Conservation (phyloP, 2,797 vertebrate species). For the Avahi laniger region DNA sequence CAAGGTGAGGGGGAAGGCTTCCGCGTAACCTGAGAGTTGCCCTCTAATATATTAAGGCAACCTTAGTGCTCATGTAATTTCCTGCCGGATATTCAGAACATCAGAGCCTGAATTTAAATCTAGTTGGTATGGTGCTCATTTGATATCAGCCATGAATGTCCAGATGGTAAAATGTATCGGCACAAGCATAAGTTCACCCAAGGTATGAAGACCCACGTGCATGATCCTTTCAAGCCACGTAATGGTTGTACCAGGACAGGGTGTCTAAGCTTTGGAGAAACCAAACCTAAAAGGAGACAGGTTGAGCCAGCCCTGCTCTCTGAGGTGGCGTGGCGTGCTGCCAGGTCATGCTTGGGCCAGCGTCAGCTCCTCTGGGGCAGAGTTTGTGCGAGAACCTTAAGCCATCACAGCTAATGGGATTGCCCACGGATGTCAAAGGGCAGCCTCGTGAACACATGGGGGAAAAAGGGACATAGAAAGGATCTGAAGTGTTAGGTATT, state of each 20-base stretch:
- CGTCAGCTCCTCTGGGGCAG: conserved; percentile 74
- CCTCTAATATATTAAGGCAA: neutral
- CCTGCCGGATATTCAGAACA: neutral
- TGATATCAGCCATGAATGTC: neutral
- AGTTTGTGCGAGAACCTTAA: conserved; percentile 76
- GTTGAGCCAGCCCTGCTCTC: neutral
- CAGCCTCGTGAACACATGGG: conserved; percentile 77
- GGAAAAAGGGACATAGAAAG: conserved; percentile 70
- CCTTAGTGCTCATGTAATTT: fast-evolving
- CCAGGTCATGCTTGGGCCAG: conserved; percentile 55
- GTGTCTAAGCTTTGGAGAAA: neutral
- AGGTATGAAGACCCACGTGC: conserved; percentile 42
- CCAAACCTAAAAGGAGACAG: conserved; percentile 28
- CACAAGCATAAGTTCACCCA: neutral
- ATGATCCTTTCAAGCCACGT: neutral
- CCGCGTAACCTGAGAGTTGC: fast-evolving
- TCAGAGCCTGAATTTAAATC: neutral
- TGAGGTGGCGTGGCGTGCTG: neutral
- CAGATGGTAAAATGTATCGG: neutral
- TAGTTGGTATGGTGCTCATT: neutral
- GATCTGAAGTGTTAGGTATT: conserved; percentile 72
- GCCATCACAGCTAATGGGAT: conserved; percentile 82
- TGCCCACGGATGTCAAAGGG: conserved; percentile 76
- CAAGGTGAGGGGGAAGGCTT: fast-evolving
- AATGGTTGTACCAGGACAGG: neutral